Percentiles rank a stretch among this genome's conserved stretches.
phyloP scores from a whole-genome alignment of 2,113 vertebrate species.

The Gymnogyps californianus region DNA sequence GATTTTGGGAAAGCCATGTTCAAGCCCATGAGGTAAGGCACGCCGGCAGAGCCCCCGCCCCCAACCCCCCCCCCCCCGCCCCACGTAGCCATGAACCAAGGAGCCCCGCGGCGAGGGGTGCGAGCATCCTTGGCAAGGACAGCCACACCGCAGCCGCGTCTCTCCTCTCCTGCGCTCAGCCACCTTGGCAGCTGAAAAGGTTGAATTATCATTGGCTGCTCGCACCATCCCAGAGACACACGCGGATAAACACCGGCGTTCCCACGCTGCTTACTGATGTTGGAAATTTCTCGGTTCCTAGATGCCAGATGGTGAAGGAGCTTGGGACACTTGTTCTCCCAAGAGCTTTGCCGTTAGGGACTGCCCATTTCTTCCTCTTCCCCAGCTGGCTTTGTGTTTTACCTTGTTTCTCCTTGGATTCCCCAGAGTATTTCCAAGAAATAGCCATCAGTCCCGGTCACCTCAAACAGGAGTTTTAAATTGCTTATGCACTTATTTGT shows the following conservation, averaged over 20 bases:
- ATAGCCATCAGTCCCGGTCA: background rate
- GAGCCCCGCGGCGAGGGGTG: background rate
- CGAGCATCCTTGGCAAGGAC: background rate
- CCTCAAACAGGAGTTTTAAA: background rate
- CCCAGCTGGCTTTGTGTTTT: background rate
- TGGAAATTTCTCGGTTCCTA: fast-evolving
- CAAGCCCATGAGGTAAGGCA: constrained; percentile 95
- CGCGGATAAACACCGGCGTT: fast-evolving
- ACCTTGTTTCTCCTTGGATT: background rate
- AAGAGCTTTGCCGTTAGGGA: background rate
- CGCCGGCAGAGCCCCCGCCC: background rate
- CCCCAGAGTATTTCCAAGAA: background rate
- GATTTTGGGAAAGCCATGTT: constrained; percentile 97
- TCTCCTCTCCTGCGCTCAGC: background rate
- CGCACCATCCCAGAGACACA: background rate
- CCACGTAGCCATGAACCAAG: fast-evolving
- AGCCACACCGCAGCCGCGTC: background rate
- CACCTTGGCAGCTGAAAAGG: background rate
- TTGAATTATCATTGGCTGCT: background rate
- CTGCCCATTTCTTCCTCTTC: background rate
- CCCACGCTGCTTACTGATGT: background rate
- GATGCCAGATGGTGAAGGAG: background rate
- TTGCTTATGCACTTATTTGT: background rate
- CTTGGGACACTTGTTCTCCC: background rate
- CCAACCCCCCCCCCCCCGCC: background rate